Evolutionary conservation across 1,140 invertebrate species (phyloP).

Genomic region (Drosophila quadrilineata): DNA sequence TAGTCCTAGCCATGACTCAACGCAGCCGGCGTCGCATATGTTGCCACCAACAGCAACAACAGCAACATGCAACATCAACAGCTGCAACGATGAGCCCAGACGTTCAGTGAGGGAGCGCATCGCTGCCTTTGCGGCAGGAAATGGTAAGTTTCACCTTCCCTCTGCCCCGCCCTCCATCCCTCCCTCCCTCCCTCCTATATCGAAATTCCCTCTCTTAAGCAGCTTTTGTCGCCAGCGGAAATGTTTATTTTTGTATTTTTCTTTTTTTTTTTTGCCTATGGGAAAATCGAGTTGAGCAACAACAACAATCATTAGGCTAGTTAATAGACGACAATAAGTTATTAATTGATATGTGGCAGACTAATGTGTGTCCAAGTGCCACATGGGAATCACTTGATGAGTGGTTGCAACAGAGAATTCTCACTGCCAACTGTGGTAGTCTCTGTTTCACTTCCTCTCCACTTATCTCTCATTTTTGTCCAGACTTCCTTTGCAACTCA

Average conservation of each 20-base stretch:
- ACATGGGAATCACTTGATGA: background rate
- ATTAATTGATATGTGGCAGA: constrained; percentile 68
- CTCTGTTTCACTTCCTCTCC: too few relatives aligned
- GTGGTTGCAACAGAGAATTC: background rate
- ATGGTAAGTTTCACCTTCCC: constrained; percentile 67
- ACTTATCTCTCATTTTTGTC: too few relatives aligned
- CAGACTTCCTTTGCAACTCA: too few relatives aligned
- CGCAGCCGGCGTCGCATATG: constrained; percentile 52
- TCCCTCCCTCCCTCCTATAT: background rate
- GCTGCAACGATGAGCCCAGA: constrained; percentile 60
- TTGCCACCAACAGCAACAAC: constrained; percentile 57
- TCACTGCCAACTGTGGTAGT: too few relatives aligned
- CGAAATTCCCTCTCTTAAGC: constrained; percentile 46
- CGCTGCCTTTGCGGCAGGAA: constrained; percentile 79
- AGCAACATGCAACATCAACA: constrained; percentile 40
- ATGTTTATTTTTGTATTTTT: constrained; percentile 24
- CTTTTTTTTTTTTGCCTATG: constrained; percentile 29
- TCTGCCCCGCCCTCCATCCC: background rate
- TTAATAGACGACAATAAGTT: constrained; percentile 58
- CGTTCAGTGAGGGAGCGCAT: constrained; percentile 78
- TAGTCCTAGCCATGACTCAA: constrained; percentile 80
- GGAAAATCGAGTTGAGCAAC: constrained; percentile 48
- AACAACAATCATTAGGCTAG: constrained; percentile 65
- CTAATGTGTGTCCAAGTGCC: too few relatives aligned
- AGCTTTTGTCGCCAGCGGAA: constrained; percentile 64